phyloP scores from a whole-genome alignment of 2,888 invertebrate species.

The Hymenopus coronatus region DNA sequence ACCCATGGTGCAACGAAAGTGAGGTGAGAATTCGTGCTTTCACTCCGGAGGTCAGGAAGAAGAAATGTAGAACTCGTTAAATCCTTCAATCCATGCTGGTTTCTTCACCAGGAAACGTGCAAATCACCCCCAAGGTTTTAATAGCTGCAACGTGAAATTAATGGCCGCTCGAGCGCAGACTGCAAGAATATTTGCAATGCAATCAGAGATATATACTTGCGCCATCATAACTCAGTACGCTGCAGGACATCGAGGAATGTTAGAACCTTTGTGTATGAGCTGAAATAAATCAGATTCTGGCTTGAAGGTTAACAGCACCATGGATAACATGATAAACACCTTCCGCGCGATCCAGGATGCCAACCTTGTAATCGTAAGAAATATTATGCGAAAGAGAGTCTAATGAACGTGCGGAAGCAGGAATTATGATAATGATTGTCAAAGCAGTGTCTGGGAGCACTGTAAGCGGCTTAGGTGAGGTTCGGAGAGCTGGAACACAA shows the following conservation, averaged over 20 bases:
- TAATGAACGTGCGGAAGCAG: background rate
- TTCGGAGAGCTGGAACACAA: background rate
- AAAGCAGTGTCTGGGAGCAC: background rate
- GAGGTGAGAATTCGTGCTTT: too few species aligned
- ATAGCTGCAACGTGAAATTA: background rate
- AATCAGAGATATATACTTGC: background rate
- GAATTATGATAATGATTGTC: background rate
- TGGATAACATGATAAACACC: background rate
- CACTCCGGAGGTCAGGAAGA: too few species aligned
- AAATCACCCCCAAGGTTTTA: background rate
- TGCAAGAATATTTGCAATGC: background rate
- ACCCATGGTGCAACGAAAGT: too few species aligned
- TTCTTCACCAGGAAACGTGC: background rate
- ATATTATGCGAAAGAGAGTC: background rate
- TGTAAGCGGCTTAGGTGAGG: background rate
- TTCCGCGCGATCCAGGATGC: background rate
- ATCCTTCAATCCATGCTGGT: background rate
- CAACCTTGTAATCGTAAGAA: background rate
- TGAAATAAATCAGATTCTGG: background rate
- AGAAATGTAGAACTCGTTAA: background rate
- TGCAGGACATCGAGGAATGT: background rate
- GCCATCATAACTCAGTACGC: background rate
- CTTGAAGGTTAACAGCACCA: background rate
- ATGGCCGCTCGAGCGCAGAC: background rate
- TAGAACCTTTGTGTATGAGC: background rate